Base-by-base conservation (phyloP, 2,888 invertebrate species). In the Drosophila nr. perissopoda region DNA sequence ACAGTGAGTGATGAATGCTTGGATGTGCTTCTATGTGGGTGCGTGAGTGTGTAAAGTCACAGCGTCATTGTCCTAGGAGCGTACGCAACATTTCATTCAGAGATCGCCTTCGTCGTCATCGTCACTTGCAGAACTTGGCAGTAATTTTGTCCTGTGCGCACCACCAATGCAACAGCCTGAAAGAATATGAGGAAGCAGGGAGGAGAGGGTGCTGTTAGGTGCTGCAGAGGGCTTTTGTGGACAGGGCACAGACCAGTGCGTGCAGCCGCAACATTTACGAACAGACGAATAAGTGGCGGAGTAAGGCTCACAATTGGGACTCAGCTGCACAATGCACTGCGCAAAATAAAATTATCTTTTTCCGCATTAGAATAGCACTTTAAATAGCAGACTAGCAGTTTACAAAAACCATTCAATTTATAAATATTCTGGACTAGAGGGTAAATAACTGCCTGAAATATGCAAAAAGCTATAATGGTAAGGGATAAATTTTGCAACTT, bases 101-200 rank as follows among this genome's bases (percentile, higher is more conserved):
- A 71, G 61, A 38, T 38, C 56, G 27, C 49, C 49, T 49, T 27
- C 49, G 27, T 76, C 76, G 38, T 40, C 45, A 75, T 87, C 78
- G 82, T 88, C 86, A 86, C 74, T 80, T 82, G 80, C 88, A 87
- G 89, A 78, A 85, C 76, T 82, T 83, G 80, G 82, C 80, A 83
- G 88, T 86, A 88, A 87, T 89, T 89, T 87, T 85, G 82, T 73
- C 82, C 67, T 76, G 82, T 65, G 64, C 34, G 7, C 71, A 56
- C 62, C 71, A 60, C 57, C 54, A 73, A 63, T 56, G 70, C 62
- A 57, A 54, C 33, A 45, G 60, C 63, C 70, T 34, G 61, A 75
- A 69, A 69, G 76, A 73, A 59, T 29, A 40, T 31, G 38, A 31
- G 21, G 31, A 10, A 16, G 2, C 16, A 25, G 8, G 27, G n/a